Percentiles rank a stretch among this genome's conserved stretches.
Conservation (phyloP, 1,140 invertebrate genomes). For the Plodia interpunctella region DNA sequence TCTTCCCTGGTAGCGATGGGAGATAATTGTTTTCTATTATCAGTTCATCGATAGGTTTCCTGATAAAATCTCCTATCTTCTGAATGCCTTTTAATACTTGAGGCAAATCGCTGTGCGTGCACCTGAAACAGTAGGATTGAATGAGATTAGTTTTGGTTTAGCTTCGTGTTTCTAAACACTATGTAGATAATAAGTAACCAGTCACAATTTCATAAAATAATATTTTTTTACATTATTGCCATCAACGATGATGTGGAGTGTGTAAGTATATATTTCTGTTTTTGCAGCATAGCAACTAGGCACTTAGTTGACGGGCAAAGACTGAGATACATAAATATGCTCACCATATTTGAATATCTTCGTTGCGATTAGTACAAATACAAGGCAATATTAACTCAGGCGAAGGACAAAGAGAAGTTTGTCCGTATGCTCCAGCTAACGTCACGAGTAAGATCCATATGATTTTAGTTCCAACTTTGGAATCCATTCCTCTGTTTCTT, state of each 20-base stretch:
- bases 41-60: constrained; percentile 87
- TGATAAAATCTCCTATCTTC: constrained; percentile 82
- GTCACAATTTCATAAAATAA: too few species aligned
- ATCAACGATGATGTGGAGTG: too few species aligned
- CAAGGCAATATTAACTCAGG: constrained; percentile 82
- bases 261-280: too few species aligned
- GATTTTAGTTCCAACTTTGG: constrained; percentile 38
- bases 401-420: constrained; percentile 76
- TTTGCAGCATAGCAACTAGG: too few species aligned
- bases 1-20: constrained; percentile 86
- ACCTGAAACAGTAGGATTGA: constrained; percentile 78
- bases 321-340: constrained; percentile 7
- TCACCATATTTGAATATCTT: constrained; percentile 85
- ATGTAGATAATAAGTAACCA: too few species aligned
- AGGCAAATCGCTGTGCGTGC: constrained; percentile 89
- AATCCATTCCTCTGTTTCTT: constrained; percentile 53
- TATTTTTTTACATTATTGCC: too few species aligned
- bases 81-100: constrained; percentile 85
- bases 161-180: too few species aligned
- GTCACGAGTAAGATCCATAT: constrained; percentile 45
- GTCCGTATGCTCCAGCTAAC: constrained; percentile 25
- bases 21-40: constrained; percentile 92
- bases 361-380: constrained; percentile 80
- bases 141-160: neutral
- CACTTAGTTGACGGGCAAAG: too few species aligned